Evolutionary conservation across 2,888 invertebrate genomes (phyloP), one percentile per base, ranked within the genome.

Genomic region (Mellilla xanthometata): DNA sequence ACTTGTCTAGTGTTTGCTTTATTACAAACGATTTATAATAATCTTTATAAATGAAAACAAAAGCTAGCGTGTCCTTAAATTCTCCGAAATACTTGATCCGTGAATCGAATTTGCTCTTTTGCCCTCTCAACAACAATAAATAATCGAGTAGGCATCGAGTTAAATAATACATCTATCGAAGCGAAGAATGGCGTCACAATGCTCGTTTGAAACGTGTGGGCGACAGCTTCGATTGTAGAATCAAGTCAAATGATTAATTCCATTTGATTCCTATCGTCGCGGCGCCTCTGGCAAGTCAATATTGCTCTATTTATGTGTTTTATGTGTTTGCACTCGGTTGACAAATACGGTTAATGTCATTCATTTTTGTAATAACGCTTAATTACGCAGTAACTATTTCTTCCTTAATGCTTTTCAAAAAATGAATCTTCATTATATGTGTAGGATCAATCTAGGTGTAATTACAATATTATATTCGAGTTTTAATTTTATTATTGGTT

Each of bases 181-280:
- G 9, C 19, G 31, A 12, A 2, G 22, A 8, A 24, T 30, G 44
- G 15, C 33, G 39, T 34, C 15, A 39, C 24, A 23, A 12, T 35
- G 2, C 19, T 19, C 22, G 13, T 12, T 28, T 31, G 33, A 34
- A 45, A 39, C 24, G 39, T 46, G 39, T 34, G 45, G 35, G 45
- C 30, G 43, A 13, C 35, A 29, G 45, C 24, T 35, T 13, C 34
- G 29, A 44, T 34, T 29, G 27, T 34, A 22, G 29, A 23, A 39
- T 34, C 29, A 30, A 39, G 13, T n/a, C 22, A 24, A 39, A 39
- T 46, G 35, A 46, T 39, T 46, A 35, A 39, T 46, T 39, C 27
- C 39, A 45, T 34, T 24, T 34, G 39, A 35, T 30, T 24, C 24
- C 7, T 7, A 24, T 24, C 24, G 24, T 29, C 29, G 10, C 29